Evolutionary conservation across 2,113 vertebrate genomes (phyloP).

Genomic region (Platichthys stellatus): DNA sequence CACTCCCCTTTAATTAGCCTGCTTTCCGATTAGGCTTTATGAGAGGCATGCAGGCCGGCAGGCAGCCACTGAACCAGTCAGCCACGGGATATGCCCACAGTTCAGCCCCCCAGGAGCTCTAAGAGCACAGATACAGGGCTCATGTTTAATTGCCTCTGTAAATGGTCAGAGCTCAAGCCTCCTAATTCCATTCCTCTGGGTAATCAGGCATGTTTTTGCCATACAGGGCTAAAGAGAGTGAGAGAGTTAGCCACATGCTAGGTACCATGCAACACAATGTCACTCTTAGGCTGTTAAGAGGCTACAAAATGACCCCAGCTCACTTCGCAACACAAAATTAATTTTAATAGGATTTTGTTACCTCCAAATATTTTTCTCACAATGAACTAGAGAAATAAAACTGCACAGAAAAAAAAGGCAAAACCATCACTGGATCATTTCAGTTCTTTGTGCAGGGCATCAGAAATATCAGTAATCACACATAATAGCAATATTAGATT

Average conservation of each 20-base stretch:
- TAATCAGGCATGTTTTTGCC: slow-evolving; percentile 82
- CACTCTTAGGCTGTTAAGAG: slow-evolving; percentile 21
- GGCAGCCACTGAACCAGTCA: slow-evolving; percentile 65
- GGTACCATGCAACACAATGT: slow-evolving; percentile 38
- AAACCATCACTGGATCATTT: slow-evolving; percentile 49
- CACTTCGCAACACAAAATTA: slow-evolving; percentile 42
- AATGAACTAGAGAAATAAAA: slow-evolving; percentile 65
- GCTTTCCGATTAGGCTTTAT: slow-evolving; percentile 81
- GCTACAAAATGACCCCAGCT: slow-evolving; percentile 47
- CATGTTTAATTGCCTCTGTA: slow-evolving; percentile 86
- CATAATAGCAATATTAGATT: slow-evolving; percentile 1
- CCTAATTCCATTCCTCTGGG: slow-evolving; percentile 80
- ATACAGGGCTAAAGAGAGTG: slow-evolving; percentile 63
- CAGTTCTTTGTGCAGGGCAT: slow-evolving; percentile 9
- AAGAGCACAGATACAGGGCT: slow-evolving; percentile 76
- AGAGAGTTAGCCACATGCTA: slow-evolving; percentile 46
- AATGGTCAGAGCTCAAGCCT: slow-evolving; percentile 82
- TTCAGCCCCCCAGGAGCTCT: slow-evolving; percentile 78
- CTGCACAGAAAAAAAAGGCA: slow-evolving; percentile 41
- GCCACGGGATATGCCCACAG: slow-evolving; percentile 79
- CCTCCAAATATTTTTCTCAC: slow-evolving; percentile 50
- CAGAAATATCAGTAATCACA: slow-evolving; percentile 8
- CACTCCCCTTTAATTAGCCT: slow-evolving; percentile 81
- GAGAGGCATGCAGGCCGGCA: slow-evolving; percentile 63
- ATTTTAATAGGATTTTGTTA: slow-evolving; percentile 65